Evolutionary conservation across 1,140 invertebrate species (phyloP).

Genomic region (Conopomorpha cramerella): DNA sequence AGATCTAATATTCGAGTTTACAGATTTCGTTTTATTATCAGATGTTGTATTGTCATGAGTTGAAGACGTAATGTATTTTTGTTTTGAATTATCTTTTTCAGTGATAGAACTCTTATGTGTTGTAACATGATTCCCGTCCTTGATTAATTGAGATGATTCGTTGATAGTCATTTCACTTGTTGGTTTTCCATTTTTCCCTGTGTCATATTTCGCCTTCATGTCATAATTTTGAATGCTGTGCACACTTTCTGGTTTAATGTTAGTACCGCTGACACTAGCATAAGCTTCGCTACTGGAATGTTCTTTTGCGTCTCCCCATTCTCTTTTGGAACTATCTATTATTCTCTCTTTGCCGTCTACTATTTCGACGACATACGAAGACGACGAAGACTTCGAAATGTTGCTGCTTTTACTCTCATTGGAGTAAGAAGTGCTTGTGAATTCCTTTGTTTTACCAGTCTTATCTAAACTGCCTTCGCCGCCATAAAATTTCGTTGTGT

Average conservation of each 20-base stretch:
- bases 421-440: slow-evolving; percentile 34
- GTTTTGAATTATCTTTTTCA: slow-evolving; percentile 33
- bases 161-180: slow-evolving; percentile 30
- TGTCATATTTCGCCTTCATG: slow-evolving; percentile 59
- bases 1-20: background rate
- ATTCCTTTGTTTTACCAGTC: slow-evolving; percentile 35
- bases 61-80: slow-evolving; percentile 24
- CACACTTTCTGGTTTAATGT: slow-evolving; percentile 54
- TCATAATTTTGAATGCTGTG: slow-evolving; percentile 56
- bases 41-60: background rate
- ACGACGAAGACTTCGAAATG: slow-evolving; percentile 59
- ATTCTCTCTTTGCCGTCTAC: slow-evolving; percentile 66
- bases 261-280: slow-evolving; percentile 54
- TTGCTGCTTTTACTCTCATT: slow-evolving; percentile 47
- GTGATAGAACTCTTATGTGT: slow-evolving; percentile 30
- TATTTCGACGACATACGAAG: slow-evolving; percentile 62
- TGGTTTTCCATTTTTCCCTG: slow-evolving; percentile 52
- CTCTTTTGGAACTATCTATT: slow-evolving; percentile 58
- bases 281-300: slow-evolving; percentile 54
- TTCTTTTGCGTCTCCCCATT: slow-evolving; percentile 56
- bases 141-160: slow-evolving; percentile 40
- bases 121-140: slow-evolving; percentile 38
- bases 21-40: too few species aligned
- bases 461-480: slow-evolving; percentile 36
- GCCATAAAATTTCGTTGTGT: slow-evolving; percentile 38